Evolutionary conservation across 2,113 vertebrate genomes (phyloP).

Genomic region (Rhinolophus ferrumequinum): DNA sequence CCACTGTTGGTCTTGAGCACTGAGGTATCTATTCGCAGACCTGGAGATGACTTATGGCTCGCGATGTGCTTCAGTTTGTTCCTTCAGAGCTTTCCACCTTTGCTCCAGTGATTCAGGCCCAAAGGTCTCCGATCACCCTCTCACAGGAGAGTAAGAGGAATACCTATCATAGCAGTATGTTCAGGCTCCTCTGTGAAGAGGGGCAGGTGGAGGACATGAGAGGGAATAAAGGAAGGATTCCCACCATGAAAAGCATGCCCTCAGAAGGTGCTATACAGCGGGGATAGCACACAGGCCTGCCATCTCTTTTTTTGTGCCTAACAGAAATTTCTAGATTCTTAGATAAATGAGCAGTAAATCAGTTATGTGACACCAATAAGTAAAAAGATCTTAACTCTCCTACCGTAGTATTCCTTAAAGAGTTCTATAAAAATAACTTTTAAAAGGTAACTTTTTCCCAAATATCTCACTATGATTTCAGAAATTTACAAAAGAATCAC

Average conservation of each 20-base stretch:
- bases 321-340: not conserved
- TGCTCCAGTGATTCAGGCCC: not conserved
- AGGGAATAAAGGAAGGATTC: not conserved
- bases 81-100: not conserved
- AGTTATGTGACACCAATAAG: not conserved
- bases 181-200: not conserved
- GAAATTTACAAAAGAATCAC: conserved; percentile 22
- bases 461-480: not conserved
- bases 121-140: not conserved
- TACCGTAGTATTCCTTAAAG: not conserved
- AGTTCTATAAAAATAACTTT: not conserved
- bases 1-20: not conserved
- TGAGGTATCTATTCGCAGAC: not conserved
- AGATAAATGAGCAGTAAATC: not conserved
- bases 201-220: not conserved
- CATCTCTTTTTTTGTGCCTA: not conserved
- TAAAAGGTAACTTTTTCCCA: not conserved
- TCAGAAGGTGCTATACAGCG: not conserved
- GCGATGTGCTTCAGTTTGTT: not conserved
- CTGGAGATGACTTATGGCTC: not conserved
- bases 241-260: not conserved
- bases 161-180: not conserved
- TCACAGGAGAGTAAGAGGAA: not conserved
- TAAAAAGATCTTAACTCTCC: not conserved
- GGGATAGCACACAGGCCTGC: not conserved